Evolutionary conservation across 2,888 invertebrate species (phyloP), one percentile per base, ranked within the genome.

Genomic region (Agrenia bidenticulata): DNA sequence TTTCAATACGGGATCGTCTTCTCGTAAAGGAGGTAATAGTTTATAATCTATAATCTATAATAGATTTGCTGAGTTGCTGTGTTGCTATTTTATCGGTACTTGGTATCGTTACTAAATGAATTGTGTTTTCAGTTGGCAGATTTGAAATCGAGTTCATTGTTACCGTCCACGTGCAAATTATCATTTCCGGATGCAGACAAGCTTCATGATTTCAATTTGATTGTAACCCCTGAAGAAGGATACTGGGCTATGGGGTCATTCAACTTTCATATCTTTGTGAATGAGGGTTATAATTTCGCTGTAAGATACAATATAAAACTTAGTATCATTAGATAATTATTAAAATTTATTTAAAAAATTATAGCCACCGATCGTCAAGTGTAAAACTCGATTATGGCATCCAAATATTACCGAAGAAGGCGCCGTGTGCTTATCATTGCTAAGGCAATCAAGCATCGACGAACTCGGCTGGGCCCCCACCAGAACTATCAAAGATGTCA

Each of bases 401-500:
- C 96, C 96, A 9, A 97, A 97, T 80, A 96, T 97, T 73, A 93
- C 88, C 77, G 91, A 93, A 77, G 89, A 90, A 72, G 96, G 96
- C 17, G 92, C 93, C 77, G 92, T 96, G 23, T 97, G 96, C 80
- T 82, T 97, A 42, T 95, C 94, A 51, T 83, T 97, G 59, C 82
- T 97, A 64, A 83, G 96, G 66, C 90, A 92, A 80, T 94, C 89
- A 76, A 94, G 95, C 96, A 26, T 55, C n/a, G 96, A 96, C 81
- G 93, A 92, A 71, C 85, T 91, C 77, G 94, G 95, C 39, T 95
- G 95, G 95, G 93, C 94, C 9, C 95, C 95, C 1, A 96, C 94
- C 1, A 83, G 95, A 76, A 86, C 88, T 80, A 83, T 96, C 42
- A 94, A 93, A 79, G 95, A 96, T 82, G 90, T 96, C 63, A 88